Evolutionary conservation across 2,797 vertebrate genomes (phyloP).

Genomic region (Fratercula arctica): DNA sequence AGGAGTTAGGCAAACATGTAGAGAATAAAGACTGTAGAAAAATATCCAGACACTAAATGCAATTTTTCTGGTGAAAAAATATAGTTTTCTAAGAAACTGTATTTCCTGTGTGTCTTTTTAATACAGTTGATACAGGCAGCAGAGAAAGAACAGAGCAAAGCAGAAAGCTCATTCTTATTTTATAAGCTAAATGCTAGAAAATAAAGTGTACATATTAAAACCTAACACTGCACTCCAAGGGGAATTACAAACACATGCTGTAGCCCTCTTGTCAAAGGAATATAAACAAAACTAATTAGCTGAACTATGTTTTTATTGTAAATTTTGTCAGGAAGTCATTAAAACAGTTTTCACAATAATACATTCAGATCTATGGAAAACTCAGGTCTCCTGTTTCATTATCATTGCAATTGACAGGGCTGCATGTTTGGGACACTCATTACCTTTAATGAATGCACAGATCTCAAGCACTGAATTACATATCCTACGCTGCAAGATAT

Average conservation of each 20-base stretch:
- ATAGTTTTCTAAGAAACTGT: background rate
- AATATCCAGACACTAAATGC: background rate
- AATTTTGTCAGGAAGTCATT: conserved; percentile 52
- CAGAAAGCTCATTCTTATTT: background rate
- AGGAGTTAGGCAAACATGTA: background rate
- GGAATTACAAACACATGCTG: conserved; percentile 31
- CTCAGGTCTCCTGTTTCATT: conserved; percentile 32
- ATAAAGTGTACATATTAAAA: conserved; percentile 8
- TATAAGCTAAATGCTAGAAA: background rate
- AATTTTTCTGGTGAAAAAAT: background rate
- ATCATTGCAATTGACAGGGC: conserved; percentile 21
- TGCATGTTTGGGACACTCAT: conserved; percentile 25
- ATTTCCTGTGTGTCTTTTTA: background rate
- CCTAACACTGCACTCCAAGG: background rate
- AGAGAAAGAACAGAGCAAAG: background rate
- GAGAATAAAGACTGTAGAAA: background rate
- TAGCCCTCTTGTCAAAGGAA: background rate
- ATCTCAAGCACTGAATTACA: background rate
- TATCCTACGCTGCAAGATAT: background rate
- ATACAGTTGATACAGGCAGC: background rate
- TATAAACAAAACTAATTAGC: conserved; percentile 50
- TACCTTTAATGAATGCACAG: conserved; percentile 35
- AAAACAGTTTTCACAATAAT: conserved; percentile 47
- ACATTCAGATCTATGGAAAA: conserved; percentile 10
- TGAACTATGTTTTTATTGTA: conserved; percentile 32